Base-by-base conservation (phyloP, 2,797 vertebrate species). In the Choloepus didactylus region DNA sequence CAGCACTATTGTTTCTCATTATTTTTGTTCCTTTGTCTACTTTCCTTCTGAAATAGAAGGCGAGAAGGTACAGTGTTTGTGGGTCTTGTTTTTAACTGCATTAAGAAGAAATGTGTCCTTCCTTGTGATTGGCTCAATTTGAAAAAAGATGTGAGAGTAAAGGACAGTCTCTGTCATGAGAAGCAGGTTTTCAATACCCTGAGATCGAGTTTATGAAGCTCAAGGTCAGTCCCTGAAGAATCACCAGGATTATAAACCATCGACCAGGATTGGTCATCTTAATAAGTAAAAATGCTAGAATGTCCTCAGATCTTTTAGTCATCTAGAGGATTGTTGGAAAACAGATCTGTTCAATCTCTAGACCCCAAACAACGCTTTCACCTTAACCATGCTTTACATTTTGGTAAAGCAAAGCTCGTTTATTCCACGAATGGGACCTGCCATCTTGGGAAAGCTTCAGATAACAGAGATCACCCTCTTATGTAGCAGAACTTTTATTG, bases 301-400 rank as follows among this genome's bases (percentile, higher is more conserved):
- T 67, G 51, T 60, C 85, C 62, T 89, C 49, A 83, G 16, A 51
- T 49, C n/a, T 44, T 93, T 85, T 77, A 82, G 11, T 89, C 80
- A 15, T 11, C 51, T 56, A 27, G 19, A 49, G n/a, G 14, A 83
- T 86, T 87, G 29, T 51, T 27, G 35, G 9, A 25, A 85, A 89
- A 75, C 15, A 82, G 64, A 93, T 72, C 41, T 29, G n/a, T 72
- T 89, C 3, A 77, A 77, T 59, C 91, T 69, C 31, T 31, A 46
- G 29, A 21, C 21, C 18, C 5, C 7, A 94, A 93, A 77, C 35
- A 77, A 41, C 46, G 3, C 70, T 64, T 54, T 79, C 16, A 87
- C 80, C 38, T n/a, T 84, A 64, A 84, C 27, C 6, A 31, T 56
- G 21, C 51, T 7, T 8, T 21, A 4, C 25, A 21, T 5, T 46